These are phyloP conservation scores for Tinamus guttatus DNA, from an alignment of 2,113 vertebrate species.

Conservation along the genomic window DNA sequence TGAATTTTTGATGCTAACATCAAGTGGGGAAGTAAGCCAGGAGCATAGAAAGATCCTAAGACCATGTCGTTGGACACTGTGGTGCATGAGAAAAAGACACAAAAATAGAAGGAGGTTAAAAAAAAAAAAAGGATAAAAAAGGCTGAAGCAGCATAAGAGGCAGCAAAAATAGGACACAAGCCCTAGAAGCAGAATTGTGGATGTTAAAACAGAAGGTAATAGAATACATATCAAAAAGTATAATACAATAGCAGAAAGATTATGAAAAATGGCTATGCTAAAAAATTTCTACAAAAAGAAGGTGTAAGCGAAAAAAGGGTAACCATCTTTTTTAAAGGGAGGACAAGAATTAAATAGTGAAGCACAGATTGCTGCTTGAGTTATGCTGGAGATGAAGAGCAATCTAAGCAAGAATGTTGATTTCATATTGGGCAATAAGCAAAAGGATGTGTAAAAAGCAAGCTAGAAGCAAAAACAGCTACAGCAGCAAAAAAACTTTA, in stretches of 20 bases:
- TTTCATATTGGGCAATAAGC: not conserved
- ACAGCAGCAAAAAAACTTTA: not conserved
- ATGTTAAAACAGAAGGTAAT: not conserved
- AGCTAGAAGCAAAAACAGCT: not conserved
- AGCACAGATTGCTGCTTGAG: not conserved
- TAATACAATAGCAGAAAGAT: not conserved
- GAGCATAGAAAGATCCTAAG: not conserved
- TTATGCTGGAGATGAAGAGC: not conserved
- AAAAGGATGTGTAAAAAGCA: not conserved
- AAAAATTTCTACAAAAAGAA: not conserved
- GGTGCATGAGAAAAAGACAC: not conserved
- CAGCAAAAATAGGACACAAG: not conserved
- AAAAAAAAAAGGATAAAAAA: not conserved
- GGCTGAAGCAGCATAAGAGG: not conserved
- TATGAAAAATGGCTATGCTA: not conserved
- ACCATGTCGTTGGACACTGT: not conserved
- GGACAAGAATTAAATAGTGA: not conserved
- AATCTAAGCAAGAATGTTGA: not conserved
- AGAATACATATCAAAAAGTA: not conserved
- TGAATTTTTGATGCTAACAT: not conserved
- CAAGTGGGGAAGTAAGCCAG: not conserved
- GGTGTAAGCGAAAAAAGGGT: not conserved
- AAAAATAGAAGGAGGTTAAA: not conserved
- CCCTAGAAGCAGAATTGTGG: not conserved
- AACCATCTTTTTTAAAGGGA: not conserved